A percentile compares a stretch with the other conserved stretches of the same genome.
Evolutionary conservation across 2,888 invertebrate genomes (phyloP).

Genomic region (Athalia cordata): DNA sequence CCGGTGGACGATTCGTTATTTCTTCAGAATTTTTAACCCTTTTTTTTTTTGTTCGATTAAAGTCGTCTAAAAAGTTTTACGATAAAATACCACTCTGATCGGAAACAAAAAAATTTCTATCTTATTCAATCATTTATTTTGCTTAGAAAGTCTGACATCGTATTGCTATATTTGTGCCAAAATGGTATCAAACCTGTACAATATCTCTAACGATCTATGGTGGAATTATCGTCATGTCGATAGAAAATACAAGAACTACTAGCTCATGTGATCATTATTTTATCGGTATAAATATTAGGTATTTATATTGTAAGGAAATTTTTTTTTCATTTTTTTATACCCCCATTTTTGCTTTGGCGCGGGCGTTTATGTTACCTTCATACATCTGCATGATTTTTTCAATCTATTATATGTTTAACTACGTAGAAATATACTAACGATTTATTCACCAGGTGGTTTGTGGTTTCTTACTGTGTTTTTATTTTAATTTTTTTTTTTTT

Average conservation of each 20-base stretch:
- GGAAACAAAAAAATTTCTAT: too few species aligned
- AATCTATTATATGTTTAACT: background rate
- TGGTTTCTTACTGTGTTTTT: conserved; percentile 21
- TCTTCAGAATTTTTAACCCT: too few species aligned
- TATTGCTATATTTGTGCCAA: background rate
- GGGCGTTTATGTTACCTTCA: conserved; percentile 62
- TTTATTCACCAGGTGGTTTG: conserved; percentile 20
- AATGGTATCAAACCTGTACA: background rate
- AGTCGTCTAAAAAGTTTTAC: too few species aligned
- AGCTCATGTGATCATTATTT: conserved; percentile 1
- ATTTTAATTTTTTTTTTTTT: conserved; percentile 11
- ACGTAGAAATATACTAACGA: conserved; percentile 31
- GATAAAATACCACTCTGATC: too few species aligned
- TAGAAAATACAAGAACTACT: background rate
- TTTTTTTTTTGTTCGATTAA: too few species aligned
- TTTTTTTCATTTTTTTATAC: conserved; percentile 48
- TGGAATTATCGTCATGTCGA: background rate
- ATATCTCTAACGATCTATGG: background rate
- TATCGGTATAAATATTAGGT: background rate
- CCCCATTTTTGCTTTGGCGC: conserved; percentile 70
- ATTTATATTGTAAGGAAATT: background rate
- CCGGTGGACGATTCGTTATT: too few species aligned
- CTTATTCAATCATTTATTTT: too few species aligned
- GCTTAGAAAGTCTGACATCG: background rate
- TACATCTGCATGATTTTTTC: background rate